Evolutionary conservation across 1,140 invertebrate genomes (phyloP).

Genomic region (Pseudachorutes palmiensis): DNA sequence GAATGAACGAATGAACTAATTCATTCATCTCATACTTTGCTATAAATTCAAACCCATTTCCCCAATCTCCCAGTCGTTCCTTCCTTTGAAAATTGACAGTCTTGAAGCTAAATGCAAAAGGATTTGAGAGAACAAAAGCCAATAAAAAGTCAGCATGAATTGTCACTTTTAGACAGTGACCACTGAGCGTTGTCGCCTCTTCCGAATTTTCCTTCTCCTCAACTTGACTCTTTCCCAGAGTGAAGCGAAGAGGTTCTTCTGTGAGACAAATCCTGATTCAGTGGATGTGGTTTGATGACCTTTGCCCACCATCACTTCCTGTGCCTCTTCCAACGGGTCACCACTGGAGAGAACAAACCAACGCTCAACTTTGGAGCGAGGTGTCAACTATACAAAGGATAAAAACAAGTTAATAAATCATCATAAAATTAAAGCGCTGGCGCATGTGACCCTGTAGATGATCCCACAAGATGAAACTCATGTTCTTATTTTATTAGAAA

Average conservation of each 20-base stretch:
- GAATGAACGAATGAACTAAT: not conserved
- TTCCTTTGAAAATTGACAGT: no score
- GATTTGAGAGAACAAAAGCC: no score
- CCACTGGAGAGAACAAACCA: slow-evolving; percentile 20
- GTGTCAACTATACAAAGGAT: slow-evolving; percentile 26
- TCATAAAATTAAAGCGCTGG: not conserved
- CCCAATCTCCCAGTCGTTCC: not conserved
- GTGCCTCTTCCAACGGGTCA: not conserved
- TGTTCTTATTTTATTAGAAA: slow-evolving; percentile 32
- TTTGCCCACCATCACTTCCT: not conserved
- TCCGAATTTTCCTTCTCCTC: not conserved
- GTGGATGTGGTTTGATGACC: not conserved
- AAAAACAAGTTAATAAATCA: not conserved
- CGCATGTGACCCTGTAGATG: no score
- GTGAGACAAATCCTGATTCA: slow-evolving; percentile 3
- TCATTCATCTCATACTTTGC: not conserved
- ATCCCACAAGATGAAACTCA: no score
- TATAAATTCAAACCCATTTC: not conserved
- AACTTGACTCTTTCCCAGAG: slow-evolving; percentile 10
- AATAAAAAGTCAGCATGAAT: no score
- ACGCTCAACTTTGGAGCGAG: slow-evolving; percentile 24
- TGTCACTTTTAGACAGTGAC: slow-evolving; percentile 3
- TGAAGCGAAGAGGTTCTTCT: not conserved
- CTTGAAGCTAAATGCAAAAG: no score
- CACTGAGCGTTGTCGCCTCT: not conserved